A percentile compares a stretch with the other conserved stretches of the same genome.
phyloP scores from a whole-genome alignment of 1,140 invertebrate genomes.

The Steinernema feltiae region DNA sequence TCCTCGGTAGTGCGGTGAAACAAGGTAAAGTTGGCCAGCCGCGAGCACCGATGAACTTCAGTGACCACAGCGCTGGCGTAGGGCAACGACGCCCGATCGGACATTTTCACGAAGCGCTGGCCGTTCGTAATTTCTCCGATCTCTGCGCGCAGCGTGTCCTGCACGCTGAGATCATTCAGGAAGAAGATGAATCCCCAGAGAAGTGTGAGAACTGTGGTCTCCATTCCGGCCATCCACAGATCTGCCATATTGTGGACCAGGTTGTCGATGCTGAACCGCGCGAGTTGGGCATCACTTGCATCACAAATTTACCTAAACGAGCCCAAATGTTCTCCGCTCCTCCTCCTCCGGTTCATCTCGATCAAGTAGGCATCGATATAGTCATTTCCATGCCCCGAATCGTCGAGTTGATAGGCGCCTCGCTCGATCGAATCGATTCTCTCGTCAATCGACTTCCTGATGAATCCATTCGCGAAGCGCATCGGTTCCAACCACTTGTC shows the following conservation, averaged over 20 bases:
- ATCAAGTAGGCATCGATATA: constrained; percentile 62
- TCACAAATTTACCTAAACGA: neutral
- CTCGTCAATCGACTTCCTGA: neutral
- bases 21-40: constrained; percentile 18
- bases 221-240: no score
- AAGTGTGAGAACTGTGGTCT: no score
- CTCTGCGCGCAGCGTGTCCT: no score
- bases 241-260: no score
- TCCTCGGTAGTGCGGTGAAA: constrained; percentile 14
- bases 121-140: no score
- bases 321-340: neutral
- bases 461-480: neutral
- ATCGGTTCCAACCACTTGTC: neutral
- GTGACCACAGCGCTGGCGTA: no score
- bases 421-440: constrained; percentile 38
- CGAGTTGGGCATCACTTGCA: neutral
- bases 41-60: constrained; percentile 23
- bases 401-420: constrained; percentile 58
- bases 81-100: no score
- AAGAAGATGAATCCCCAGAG: no score
- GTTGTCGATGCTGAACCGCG: neutral
- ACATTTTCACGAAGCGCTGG: neutral
- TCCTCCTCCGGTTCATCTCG: constrained; percentile 56
- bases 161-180: no score
- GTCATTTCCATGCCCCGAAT: constrained; percentile 57